These are phyloP conservation scores for Cetonia aurata DNA, from an alignment of 2,888 invertebrate genomes.

Conservation along the genomic window DNA sequence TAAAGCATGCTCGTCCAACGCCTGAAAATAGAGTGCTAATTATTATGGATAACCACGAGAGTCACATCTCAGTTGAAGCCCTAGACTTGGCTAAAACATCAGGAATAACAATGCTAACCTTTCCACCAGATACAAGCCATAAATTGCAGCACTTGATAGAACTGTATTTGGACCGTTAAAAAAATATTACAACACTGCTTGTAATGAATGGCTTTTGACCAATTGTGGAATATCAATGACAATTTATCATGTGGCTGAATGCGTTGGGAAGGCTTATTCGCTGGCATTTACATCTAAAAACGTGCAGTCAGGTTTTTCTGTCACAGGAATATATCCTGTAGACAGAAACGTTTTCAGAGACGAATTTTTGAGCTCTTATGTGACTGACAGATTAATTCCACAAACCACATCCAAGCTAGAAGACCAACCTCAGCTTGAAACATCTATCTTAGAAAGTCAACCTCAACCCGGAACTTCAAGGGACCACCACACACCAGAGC, in stretches of 20 bases:
- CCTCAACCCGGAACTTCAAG: no score
- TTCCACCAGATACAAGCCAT: neutral
- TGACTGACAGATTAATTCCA: no score
- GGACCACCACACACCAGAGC: no score
- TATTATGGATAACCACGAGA: conserved; percentile 43
- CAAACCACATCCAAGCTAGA: neutral
- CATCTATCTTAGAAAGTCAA: no score
- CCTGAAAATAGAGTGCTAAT: conserved; percentile 37
- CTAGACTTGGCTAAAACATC: conserved; percentile 47
- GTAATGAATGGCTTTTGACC: neutral
- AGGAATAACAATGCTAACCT: neutral
- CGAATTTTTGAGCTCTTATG: neutral
- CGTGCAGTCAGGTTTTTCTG: neutral
- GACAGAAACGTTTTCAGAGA: neutral
- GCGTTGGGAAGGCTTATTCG: neutral
- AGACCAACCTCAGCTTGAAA: neutral
- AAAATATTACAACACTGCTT: neutral
- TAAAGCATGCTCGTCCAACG: conserved; percentile 37
- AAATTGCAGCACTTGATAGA: neutral
- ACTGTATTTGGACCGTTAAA: neutral
- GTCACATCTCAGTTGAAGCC: conserved; percentile 41
- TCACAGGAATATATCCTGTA: neutral
- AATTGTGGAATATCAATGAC: neutral
- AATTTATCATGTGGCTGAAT: neutral
- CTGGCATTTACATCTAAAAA: neutral